Base-by-base conservation (phyloP, 30 jellyfish, hydroid and myxozoan species). In the Turritopsis rubra region DNA sequence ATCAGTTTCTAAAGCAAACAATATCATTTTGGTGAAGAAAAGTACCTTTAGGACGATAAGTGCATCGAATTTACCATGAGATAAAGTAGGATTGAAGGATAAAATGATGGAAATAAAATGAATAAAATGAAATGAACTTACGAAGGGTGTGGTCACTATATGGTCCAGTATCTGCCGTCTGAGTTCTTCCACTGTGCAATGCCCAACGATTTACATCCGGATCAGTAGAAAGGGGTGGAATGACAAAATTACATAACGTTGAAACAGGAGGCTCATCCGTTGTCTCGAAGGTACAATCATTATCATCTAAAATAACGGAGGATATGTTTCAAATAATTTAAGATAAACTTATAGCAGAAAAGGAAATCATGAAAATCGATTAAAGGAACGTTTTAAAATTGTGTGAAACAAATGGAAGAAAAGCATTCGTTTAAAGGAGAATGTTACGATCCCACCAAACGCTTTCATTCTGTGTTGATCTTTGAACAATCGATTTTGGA, bases 81-180 rank as follows among this genome's bases (percentile, higher is more conserved):
- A 3, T 41, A 5, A 41, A 41, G 60, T n/a, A n/a, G n/a, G n/a
- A n/a, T n/a, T n/a, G n/a, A n/a, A n/a, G n/a, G n/a, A n/a, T n/a
- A n/a, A n/a, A n/a, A n/a, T n/a, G n/a, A n/a, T n/a, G n/a, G n/a
- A n/a, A n/a, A n/a, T n/a, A 41, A 41, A 41, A 41, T 41, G 13
- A 41, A 3, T 41, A 41, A 41, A 13, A 41, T n/a, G n/a, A n/a
- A n/a, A n/a, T n/a, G n/a, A n/a, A 68, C 77, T 1, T 7, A 68
- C 77, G 31, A 27, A n/a, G 30, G 28, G 77, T 68, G 77, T 68
- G 77, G 21, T 68, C 77, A 68, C 30, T 68, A 27, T 68, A 68
- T 19, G 77, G 77, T n/a, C 77, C 77, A 19, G 77, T 68, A 1
- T 68, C 21, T 0, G 31, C 1, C 0, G 77, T 68, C 23, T 68